These are phyloP conservation scores for Xiphophorus maculatus DNA, from an alignment of 2,113 vertebrate species.

Conservation along the genomic window DNA sequence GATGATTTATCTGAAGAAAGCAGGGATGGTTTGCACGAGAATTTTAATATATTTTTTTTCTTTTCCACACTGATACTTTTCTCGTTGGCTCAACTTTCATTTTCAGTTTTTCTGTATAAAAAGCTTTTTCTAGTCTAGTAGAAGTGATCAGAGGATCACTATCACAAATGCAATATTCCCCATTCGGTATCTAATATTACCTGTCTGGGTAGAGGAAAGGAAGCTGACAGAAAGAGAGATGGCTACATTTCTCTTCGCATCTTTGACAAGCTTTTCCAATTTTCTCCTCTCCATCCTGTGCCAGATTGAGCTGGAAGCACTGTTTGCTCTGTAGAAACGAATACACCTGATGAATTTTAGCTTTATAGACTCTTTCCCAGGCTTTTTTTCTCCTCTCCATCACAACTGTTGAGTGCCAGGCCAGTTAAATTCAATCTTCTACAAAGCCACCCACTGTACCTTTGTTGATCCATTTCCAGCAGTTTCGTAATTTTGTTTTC, in stretches of 20 bases:
- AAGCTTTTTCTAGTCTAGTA: conserved; percentile 11
- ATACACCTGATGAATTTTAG: neutral
- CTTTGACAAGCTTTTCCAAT: conserved; percentile 2
- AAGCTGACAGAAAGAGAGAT: conserved; percentile 7
- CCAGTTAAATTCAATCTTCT: conserved; percentile 9
- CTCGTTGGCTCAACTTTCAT: conserved; percentile 19
- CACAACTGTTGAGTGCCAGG: neutral
- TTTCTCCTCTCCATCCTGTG: conserved; percentile 10
- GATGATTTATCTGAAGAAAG: conserved; percentile 13
- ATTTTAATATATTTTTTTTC: neutral
- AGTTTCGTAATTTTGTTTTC: conserved; percentile 18
- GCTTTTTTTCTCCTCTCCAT: conserved; percentile 6
- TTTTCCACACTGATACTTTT: neutral
- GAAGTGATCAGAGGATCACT: conserved; percentile 24
- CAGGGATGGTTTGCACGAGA: neutral
- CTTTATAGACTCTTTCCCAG: neutral
- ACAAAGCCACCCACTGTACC: neutral
- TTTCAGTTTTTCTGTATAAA: neutral
- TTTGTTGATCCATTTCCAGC: conserved; percentile 5
- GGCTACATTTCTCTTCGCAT: neutral
- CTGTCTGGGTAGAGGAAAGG: conserved; percentile 8
- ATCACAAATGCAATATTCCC: conserved; percentile 22
- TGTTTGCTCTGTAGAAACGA: conserved; percentile 5
- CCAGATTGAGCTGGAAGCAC: conserved; percentile 1
- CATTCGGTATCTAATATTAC: conserved; percentile 34